phyloP scores from a whole-genome alignment of 1,140 invertebrate genomes.

The Drosophila repleta region DNA sequence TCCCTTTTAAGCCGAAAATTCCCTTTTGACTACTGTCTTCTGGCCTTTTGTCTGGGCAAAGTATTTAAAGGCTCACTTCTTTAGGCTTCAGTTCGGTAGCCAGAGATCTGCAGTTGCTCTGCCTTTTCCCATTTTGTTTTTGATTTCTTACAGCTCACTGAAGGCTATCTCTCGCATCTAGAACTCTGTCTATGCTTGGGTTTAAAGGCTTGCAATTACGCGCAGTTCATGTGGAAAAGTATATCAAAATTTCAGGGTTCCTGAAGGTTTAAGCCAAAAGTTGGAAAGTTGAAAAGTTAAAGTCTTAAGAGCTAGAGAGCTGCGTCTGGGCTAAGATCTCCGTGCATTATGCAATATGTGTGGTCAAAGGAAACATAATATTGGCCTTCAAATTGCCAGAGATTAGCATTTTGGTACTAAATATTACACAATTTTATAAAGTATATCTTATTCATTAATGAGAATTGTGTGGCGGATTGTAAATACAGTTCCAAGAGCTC shows the following conservation, averaged over 20 bases:
- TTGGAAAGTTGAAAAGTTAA: slow-evolving; percentile 50
- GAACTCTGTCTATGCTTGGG: slow-evolving; percentile 20
- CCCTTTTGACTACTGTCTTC: slow-evolving; percentile 67
- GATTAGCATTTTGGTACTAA: not conserved
- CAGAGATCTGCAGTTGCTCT: slow-evolving; percentile 38
- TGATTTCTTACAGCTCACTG: slow-evolving; percentile 79
- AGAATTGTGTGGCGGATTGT: no score
- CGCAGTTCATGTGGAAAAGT: slow-evolving; percentile 62
- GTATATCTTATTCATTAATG: not conserved
- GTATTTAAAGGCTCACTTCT: slow-evolving; percentile 68
- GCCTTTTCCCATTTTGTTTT: slow-evolving; percentile 25
- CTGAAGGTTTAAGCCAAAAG: slow-evolving; percentile 11
- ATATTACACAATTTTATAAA: not conserved
- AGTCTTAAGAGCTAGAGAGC: slow-evolving; percentile 19
- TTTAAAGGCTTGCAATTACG: slow-evolving; percentile 65
- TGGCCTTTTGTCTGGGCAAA: slow-evolving; percentile 42
- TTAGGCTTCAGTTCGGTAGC: slow-evolving; percentile 49
- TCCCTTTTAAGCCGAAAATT: slow-evolving; percentile 71
- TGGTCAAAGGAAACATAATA: slow-evolving; percentile 35
- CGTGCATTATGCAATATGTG: slow-evolving; percentile 58
- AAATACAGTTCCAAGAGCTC: no score
- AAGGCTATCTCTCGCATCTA: slow-evolving; percentile 21
- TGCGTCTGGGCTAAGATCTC: not conserved
- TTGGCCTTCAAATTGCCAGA: not conserved
- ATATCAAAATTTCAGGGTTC: slow-evolving; percentile 17